A percentile compares a stretch with the other conserved stretches of the same genome.
Conservation (phyloP, 2,888 invertebrate species). For the Lathronympha strigana region DNA sequence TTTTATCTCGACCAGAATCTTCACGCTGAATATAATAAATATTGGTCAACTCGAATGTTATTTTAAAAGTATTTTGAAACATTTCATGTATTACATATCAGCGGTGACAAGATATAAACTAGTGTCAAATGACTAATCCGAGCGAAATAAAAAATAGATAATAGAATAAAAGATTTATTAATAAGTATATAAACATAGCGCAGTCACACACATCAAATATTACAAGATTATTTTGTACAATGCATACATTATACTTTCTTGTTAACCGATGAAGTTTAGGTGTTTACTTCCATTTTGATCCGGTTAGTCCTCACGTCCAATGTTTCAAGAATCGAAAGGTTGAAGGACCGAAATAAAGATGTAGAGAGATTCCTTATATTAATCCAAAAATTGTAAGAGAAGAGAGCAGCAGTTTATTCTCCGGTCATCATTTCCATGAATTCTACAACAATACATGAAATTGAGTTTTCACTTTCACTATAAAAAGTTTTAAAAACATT, state of each 20-base stretch:
- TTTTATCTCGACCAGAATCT: slow-evolving; percentile 72
- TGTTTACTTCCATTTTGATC: slow-evolving; percentile 43
- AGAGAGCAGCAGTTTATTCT: slow-evolving; percentile 86
- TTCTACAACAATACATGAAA: slow-evolving; percentile 86
- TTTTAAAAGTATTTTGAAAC: slow-evolving; percentile 54
- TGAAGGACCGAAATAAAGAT: slow-evolving; percentile 70
- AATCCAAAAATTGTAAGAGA: slow-evolving; percentile 69
- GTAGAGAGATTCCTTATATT: slow-evolving; percentile 67
- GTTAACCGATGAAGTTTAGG: slow-evolving; percentile 60
- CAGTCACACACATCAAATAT: slow-evolving; percentile 80
- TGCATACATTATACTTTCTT: slow-evolving; percentile 77
- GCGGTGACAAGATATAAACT: slow-evolving; percentile 41
- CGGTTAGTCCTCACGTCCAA: slow-evolving; percentile 62
- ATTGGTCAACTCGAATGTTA: slow-evolving; percentile 58
- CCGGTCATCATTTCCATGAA: slow-evolving; percentile 99
- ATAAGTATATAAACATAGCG: slow-evolving; percentile 81
- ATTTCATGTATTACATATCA: slow-evolving; percentile 46
- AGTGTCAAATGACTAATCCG: slow-evolving; percentile 40
- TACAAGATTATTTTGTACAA: slow-evolving; percentile 79
- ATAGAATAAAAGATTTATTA: slow-evolving; percentile 82
- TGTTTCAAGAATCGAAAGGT: slow-evolving; percentile 73
- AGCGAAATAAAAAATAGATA: slow-evolving; percentile 47
- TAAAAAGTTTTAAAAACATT: neutral
- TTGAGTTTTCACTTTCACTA: neutral
- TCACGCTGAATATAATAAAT: slow-evolving; percentile 58